Evolutionary conservation across 2,113 vertebrate species (phyloP), one percentile per base, ranked within the genome.

Genomic region (Bos indicus): DNA sequence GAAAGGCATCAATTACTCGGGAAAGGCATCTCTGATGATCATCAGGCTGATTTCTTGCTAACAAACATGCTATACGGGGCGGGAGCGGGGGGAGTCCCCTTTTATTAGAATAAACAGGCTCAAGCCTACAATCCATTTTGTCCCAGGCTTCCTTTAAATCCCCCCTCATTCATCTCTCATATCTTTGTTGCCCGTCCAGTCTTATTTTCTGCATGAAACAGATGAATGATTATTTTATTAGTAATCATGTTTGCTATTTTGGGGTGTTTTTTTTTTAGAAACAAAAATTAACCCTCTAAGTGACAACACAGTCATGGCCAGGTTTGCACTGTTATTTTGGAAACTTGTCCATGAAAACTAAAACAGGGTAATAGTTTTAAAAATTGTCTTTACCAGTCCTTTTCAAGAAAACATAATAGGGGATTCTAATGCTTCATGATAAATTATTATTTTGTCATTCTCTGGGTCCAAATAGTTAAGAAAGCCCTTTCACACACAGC

Each of bases 1-100:
- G 23, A 77, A 43, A 77, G 71, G 23, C 36, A 3, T 25, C 71
- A 43, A 26, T 26, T 7, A 43, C 0, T 0, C 0, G 23, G 36
- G 36, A 77, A 77, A 43, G 12, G 71, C 71, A 77, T 77, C 71
- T 77, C 71, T 7, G 2, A 26, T 43, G n/a, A 81, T 48, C 11
- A 28, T 77, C 36, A 64, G 12, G 17, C 9, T 33, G 46, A 80
- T 46, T 83, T 93, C 14, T 6, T 57, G 46, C 82, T 62, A 64
- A 97, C 89, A 91, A 74, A 82, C 71, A 95, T 8, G 30, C 26
- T 56, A 19, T 33, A 17, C 8, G 59, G 64, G n/a, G 28, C 3
- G 13, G 51, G 51, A 40, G 40, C 4, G 40, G 43, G 23, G 54
- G 94, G 48, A 51, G 30, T 88, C 33, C 46, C 28, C 43, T 56